Evolutionary conservation across 1,140 invertebrate genomes (phyloP).

Genomic region (Cataglyphis hispanica): DNA sequence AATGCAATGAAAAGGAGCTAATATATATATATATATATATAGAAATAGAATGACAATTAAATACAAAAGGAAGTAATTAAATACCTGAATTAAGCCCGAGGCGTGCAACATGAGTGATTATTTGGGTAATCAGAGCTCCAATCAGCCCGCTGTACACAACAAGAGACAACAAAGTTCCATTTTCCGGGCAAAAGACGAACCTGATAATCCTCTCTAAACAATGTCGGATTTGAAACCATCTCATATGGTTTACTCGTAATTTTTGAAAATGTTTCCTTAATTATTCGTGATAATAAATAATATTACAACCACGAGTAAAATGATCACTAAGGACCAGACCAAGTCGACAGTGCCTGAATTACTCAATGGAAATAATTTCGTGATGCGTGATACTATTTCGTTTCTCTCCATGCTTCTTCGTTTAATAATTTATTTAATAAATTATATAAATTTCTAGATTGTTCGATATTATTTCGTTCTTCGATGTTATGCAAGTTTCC

Average conservation of each 20-base stretch:
- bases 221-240: neutral
- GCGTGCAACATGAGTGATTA: neutral
- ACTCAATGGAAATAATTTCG: neutral
- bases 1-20: neutral
- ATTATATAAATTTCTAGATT: neutral
- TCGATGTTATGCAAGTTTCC: neutral
- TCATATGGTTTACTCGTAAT: neutral
- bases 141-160: slow-evolving; percentile 41
- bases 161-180: slow-evolving; percentile 45
- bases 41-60: neutral
- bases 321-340: slow-evolving; percentile 42
- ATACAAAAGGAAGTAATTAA: slow-evolving; percentile 30
- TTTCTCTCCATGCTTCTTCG: neutral
- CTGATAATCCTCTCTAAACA: slow-evolving; percentile 25
- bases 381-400: slow-evolving; percentile 9
- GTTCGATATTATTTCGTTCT: neutral
- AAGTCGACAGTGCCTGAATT: slow-evolving; percentile 47
- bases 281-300: slow-evolving; percentile 17
- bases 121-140: slow-evolving; percentile 25
- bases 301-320: slow-evolving; percentile 33
- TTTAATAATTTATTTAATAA: neutral
- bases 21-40: neutral
- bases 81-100: slow-evolving; percentile 39
- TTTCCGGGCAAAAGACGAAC: slow-evolving; percentile 35
- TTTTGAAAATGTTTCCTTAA: neutral